Evolutionary conservation across 2,888 invertebrate species (phyloP).

Genomic region (Brenthis hecate): DNA sequence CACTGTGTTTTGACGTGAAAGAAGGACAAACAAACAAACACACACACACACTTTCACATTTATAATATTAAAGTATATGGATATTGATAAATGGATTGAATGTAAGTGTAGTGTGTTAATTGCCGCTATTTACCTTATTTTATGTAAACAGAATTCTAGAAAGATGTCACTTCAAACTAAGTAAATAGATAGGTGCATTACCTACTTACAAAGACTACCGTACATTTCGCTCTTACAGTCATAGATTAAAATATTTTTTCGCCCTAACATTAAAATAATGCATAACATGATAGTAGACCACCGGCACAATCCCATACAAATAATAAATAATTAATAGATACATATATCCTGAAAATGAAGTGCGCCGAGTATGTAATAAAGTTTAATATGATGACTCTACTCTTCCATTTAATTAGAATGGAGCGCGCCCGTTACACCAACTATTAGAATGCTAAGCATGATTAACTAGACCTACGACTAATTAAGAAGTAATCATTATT

Average conservation of each 20-base stretch:
- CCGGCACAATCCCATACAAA: slow-evolving; percentile 47
- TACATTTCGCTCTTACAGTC: slow-evolving; percentile 1
- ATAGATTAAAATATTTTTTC: slow-evolving; percentile 34
- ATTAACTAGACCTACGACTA: slow-evolving; percentile 67
- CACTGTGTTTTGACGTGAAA: no score
- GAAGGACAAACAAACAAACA: no score
- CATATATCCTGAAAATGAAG: slow-evolving; percentile 43
- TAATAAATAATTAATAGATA: slow-evolving; percentile 50
- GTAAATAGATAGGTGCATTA: background rate
- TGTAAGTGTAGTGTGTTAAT: no score
- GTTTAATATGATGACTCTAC: slow-evolving; percentile 56
- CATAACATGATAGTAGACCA: slow-evolving; percentile 32
- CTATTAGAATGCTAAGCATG: slow-evolving; percentile 73
- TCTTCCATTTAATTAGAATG: slow-evolving; percentile 64
- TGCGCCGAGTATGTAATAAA: slow-evolving; percentile 49
- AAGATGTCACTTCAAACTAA: no score
- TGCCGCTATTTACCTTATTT: no score
- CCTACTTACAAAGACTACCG: slow-evolving; percentile 1
- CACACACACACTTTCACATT: no score
- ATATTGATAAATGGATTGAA: slow-evolving; percentile 45
- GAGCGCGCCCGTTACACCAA: slow-evolving; percentile 56
- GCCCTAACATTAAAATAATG: background rate
- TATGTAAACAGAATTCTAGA: no score
- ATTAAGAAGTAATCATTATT: slow-evolving; percentile 60
- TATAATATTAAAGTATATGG: no score